phyloP scores from a whole-genome alignment of 2,888 invertebrate genomes.

The Dryomyza anilis region DNA sequence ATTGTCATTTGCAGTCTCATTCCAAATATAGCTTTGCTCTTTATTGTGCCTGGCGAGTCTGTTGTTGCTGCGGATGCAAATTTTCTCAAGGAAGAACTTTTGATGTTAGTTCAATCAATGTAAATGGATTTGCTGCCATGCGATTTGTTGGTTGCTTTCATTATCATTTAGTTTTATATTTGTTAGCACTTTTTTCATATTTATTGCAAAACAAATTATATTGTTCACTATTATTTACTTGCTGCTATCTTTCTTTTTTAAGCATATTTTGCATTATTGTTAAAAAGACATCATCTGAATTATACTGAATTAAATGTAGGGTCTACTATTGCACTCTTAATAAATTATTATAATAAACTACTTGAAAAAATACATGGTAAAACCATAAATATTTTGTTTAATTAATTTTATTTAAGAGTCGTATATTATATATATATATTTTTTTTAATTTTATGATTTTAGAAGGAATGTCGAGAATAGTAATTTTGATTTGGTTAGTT shows the following conservation, averaged over 20 bases:
- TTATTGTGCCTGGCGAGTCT: conserved; percentile 67
- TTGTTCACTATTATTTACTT: not conserved
- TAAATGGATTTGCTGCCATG: conserved; percentile 36
- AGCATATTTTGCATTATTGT: conserved; percentile 2
- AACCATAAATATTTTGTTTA: too few relatives aligned
- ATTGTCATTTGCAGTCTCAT: conserved; percentile 65
- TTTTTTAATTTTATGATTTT: too few relatives aligned
- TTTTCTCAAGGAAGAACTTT: conserved; percentile 78
- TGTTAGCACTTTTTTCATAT: not conserved
- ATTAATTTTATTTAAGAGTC: too few relatives aligned
- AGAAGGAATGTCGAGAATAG: too few relatives aligned
- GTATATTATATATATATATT: too few relatives aligned
- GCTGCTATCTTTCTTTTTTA: conserved; percentile 7
- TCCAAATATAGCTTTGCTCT: conserved; percentile 81
- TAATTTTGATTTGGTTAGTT: too few relatives aligned
- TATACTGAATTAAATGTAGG: too few relatives aligned
- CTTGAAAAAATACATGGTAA: too few relatives aligned
- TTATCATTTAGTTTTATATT: not conserved
- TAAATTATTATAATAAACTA: too few relatives aligned
- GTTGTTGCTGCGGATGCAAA: conserved; percentile 61
- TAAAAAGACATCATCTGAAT: too few relatives aligned
- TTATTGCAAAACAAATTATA: not conserved
- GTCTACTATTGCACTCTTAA: too few relatives aligned
- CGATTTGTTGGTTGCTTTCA: not conserved
- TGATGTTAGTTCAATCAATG: conserved; percentile 68